Base-by-base conservation (phyloP, 1,140 invertebrate species). In the Wiebesia pumilae region DNA sequence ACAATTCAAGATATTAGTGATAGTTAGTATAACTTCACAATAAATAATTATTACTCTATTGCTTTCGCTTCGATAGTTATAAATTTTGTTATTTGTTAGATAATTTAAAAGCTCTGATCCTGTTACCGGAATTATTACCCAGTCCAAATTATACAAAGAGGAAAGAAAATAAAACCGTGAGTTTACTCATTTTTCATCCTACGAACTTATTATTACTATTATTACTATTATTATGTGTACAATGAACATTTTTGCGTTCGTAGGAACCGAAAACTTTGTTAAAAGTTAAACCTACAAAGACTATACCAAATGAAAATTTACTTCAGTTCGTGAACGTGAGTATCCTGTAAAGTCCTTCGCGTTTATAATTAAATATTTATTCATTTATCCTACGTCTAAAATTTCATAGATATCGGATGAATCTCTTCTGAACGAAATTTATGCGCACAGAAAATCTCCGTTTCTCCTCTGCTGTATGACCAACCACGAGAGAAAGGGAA, bases 121-220 rank as follows among this genome's bases (percentile, higher is more conserved):
- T 89, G 7, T 75, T 89, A 21, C 87, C 87, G 9, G 87, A 88
- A 83, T 58, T 89, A 75, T 69, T 88, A 40, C 88, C 87, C 27
- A 89, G 81, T 69, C 84, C 84, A 7, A 89, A 89, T 80, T 89
- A 88, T 40, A 88, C 84, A 33, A 88, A 89, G 77, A 83, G 84
- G 21, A 88, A 82, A 80, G 73, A 88, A n/a, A 84, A 78, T 40
- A 85, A 71, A 58, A 83, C 3, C 47, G 84, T 88, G 30, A 87
- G 87, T 88, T 71, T 81, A 12, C 16, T 12, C 16, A 78, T 54
- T 38, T 58, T 79, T 73, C 19, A 40, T 4, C 4, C 21, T 73
- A 58, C 3, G 3, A 19, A 19, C 19, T 19, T 21, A 58, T 58
- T 12, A 58, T 33, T 27, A 47, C 6, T 47, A 47, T 47, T 73